These are phyloP conservation scores for Steinernema hermaphroditum DNA, from an alignment of 2,888 invertebrate species.

Conservation along the genomic window DNA sequence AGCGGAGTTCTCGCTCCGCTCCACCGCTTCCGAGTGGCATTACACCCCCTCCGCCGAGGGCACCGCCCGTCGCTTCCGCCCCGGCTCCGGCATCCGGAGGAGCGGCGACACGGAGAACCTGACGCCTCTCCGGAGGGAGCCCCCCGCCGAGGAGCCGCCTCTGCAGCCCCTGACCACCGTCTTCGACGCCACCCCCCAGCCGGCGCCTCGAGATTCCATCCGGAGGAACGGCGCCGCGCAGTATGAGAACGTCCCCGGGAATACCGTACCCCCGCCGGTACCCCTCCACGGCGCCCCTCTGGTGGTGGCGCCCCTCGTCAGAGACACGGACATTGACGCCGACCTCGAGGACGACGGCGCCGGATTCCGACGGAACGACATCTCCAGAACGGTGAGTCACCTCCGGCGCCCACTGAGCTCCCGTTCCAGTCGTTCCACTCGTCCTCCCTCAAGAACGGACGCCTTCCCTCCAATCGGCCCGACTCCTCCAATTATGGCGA, in stretches of 20 bases:
- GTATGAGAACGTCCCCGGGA: constrained; percentile 23
- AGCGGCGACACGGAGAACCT: constrained; percentile 6
- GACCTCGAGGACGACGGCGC: neutral
- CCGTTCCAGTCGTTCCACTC: constrained; percentile 18
- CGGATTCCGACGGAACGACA: constrained; percentile 6
- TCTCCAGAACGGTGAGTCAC: neutral
- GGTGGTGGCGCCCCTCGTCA: neutral
- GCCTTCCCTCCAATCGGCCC: neutral
- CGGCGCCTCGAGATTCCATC: constrained; percentile 10
- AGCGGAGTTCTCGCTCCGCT: constrained; percentile 15
- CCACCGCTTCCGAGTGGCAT: constrained; percentile 22
- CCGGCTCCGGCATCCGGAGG: constrained; percentile 6
- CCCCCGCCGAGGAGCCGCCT: neutral
- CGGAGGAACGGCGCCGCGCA: neutral
- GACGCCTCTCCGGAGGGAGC: constrained; percentile 19
- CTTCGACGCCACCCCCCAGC: neutral
- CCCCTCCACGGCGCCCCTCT: neutral
- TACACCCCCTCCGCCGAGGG: constrained; percentile 16
- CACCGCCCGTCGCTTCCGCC: neutral
- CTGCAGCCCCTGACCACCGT: neutral
- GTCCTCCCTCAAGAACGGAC: constrained; percentile 17
- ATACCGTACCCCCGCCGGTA: neutral
- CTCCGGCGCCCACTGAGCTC: neutral
- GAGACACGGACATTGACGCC: constrained; percentile 13
- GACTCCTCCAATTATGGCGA: constrained; percentile 18